Evolutionary conservation across 1,140 invertebrate genomes (phyloP), one percentile per base, ranked within the genome.

Genomic region (Oncopodura yosiiana): DNA sequence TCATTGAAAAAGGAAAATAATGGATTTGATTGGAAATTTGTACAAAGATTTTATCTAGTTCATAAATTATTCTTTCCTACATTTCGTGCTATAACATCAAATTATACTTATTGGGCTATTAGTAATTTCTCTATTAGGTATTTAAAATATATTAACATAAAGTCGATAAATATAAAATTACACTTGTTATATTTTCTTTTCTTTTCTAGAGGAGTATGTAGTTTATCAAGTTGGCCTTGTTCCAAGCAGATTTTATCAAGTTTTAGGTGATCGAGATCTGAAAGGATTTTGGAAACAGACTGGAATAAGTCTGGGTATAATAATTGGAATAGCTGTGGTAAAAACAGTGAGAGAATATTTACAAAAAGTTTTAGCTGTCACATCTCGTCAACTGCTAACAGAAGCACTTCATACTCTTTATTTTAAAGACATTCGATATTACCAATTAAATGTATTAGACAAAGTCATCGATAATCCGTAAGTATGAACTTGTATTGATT

Each of bases 401-500:
- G 62, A 53, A 42, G 52, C 61, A 34, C 56, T 78, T 9, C 77
- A 79, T 60, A 26, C 60, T n/a, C 32, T 65, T 14, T 78, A 79
- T 65, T 78, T 78, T 64, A 66, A 58, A 26, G 69, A 71, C 30
- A 68, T 71, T 37, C 62, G 69, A 12, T 78, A 74, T 57, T 78
- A 77, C 62, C 63, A 69, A 11, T 53, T 78, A 16, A 78, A 77
- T 68, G 67, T 75, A 21, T 27, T 75, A 5, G 66, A 73, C 43
- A 68, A 70, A 50, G 64, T 49, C 21, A 65, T 75, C 32, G 77
- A 78, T 62, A 78, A 79, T 65, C 75, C 76, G 74, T 76, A 66
- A 69, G 73, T 68, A 23, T 16, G 34, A 16, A 11, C 9, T 18
- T 11, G 26, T 19, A 24, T n/a, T 5, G 18, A 36, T 34, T 9